phyloP scores from a whole-genome alignment of 2,113 vertebrate species.

The Onychorhynchus coronatus region DNA sequence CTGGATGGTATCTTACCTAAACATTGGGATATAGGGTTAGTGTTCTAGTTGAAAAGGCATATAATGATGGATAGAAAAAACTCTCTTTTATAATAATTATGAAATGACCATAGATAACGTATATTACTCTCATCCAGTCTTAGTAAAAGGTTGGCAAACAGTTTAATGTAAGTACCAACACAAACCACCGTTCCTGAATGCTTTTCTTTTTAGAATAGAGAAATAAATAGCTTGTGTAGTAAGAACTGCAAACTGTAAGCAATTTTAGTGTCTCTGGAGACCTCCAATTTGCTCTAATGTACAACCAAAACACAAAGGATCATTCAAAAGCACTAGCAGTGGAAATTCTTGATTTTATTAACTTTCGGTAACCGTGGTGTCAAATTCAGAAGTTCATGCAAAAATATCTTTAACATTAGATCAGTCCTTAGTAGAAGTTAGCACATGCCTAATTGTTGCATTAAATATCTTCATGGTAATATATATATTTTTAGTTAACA shows the following conservation, averaged over 20 bases:
- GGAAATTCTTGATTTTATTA: background rate
- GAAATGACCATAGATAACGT: background rate
- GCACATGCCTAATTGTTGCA: background rate
- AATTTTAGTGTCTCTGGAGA: background rate
- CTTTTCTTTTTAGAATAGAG: background rate
- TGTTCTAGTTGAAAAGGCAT: background rate
- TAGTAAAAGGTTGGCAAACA: background rate
- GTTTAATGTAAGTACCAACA: background rate
- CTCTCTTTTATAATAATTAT: background rate
- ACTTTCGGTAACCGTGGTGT: background rate
- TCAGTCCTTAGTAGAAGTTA: background rate
- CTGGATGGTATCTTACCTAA: background rate
- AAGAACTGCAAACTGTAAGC: background rate
- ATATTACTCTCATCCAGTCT: background rate
- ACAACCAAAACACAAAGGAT: background rate
- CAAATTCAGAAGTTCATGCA: background rate
- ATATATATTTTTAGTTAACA: background rate
- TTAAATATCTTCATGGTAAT: background rate
- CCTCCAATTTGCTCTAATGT: background rate
- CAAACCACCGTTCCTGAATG: background rate
- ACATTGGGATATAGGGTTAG: background rate
- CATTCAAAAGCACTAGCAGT: background rate
- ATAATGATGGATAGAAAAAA: background rate
- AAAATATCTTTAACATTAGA: background rate
- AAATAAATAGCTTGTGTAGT: background rate